These are phyloP conservation scores for Solenopsis fugax DNA, from an alignment of 1,140 invertebrate genomes.

Conservation along the genomic window DNA sequence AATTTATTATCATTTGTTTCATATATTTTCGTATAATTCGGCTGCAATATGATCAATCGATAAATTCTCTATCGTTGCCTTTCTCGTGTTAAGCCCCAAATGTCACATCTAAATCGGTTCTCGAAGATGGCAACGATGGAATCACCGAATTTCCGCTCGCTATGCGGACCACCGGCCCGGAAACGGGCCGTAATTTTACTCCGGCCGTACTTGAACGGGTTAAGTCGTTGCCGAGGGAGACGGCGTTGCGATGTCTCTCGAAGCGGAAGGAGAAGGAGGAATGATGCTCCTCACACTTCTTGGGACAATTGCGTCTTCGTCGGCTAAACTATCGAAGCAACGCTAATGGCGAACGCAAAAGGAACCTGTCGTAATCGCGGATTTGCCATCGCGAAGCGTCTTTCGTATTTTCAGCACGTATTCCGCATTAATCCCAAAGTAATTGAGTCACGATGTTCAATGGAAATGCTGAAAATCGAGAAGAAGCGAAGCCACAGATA, in stretches of 20 bases:
- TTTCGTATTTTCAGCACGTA: constrained; percentile 17
- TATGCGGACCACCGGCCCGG: constrained; percentile 42
- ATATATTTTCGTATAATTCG: background rate
- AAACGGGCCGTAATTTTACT: constrained; percentile 68
- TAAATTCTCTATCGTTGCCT: background rate
- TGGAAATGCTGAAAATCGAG: background rate
- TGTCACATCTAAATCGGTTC: background rate
- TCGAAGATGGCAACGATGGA: constrained; percentile 5
- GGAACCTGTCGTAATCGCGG: constrained; percentile 18
- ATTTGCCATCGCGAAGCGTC: background rate
- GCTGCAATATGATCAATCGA: background rate
- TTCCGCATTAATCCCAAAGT: constrained; percentile 23
- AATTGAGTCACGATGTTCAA: constrained; percentile 22
- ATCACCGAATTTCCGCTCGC: constrained; percentile 45
- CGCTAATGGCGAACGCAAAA: constrained; percentile 44
- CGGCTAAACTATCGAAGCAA: constrained; percentile 41
- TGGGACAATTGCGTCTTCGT: constrained; percentile 49
- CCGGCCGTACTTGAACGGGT: constrained; percentile 59
- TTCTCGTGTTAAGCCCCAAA: background rate
- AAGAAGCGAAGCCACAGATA: background rate
- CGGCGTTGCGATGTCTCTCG: constrained; percentile 37
- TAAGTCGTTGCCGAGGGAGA: constrained; percentile 52
- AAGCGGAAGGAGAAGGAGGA: background rate
- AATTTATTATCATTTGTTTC: background rate
- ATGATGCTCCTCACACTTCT: background rate